phyloP scores from a whole-genome alignment of 1,140 invertebrate genomes.

The Leucophenga varia region DNA sequence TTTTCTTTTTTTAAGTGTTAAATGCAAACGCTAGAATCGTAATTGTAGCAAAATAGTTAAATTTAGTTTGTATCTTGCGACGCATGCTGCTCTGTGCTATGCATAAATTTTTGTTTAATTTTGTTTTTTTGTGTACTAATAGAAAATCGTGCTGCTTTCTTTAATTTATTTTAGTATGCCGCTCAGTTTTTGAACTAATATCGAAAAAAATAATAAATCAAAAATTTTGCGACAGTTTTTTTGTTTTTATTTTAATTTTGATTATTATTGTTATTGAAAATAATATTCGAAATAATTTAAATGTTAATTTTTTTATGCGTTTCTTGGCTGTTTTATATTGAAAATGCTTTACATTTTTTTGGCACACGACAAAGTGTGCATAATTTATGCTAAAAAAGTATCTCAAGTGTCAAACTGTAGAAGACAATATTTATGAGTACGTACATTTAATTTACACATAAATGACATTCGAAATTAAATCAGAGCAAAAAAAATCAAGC shows the following conservation, averaged over 20 bases:
- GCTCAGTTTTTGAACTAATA: background rate
- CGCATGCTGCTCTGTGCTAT: background rate
- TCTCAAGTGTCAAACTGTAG: background rate
- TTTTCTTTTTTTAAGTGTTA: slow-evolving; percentile 24
- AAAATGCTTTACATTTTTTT: slow-evolving; percentile 18
- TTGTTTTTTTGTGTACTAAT: background rate
- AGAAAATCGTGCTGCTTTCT: no score
- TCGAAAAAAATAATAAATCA: background rate
- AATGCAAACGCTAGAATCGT: slow-evolving; percentile 9
- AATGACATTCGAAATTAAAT: slow-evolving; percentile 25
- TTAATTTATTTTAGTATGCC: background rate
- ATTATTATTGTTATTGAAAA: no score
- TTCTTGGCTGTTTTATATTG: no score
- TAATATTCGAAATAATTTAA: slow-evolving; percentile 34
- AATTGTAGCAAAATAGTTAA: slow-evolving; percentile 26
- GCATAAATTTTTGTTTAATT: background rate
- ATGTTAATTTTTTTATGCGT: slow-evolving; percentile 38
- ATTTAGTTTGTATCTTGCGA: background rate
- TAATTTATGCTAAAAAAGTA: slow-evolving; percentile 29
- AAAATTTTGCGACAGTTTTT: slow-evolving; percentile 35
- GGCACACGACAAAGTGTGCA: slow-evolving; percentile 48
- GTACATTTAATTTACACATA: slow-evolving; percentile 2
- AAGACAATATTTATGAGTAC: no score
- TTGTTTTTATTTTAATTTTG: slow-evolving; percentile 13
- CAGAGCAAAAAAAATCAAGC: slow-evolving; percentile 31